Evolutionary conservation across 2,888 invertebrate genomes (phyloP).

Genomic region (Craniophora ligustri): DNA sequence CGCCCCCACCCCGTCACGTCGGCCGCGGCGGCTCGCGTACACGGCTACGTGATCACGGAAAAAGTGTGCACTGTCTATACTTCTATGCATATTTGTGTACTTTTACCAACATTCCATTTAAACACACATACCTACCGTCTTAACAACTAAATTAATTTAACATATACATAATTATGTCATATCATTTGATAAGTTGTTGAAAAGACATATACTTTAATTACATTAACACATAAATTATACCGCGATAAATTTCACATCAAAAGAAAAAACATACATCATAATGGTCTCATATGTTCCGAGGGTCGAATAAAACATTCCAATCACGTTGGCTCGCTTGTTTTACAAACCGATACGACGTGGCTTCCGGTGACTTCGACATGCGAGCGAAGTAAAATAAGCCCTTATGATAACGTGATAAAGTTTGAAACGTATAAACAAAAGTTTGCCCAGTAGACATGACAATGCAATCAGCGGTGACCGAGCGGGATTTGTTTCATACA

Average conservation of each 20-base stretch:
- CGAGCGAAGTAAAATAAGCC: slow-evolving; percentile 15
- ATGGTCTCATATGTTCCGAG: slow-evolving; percentile 85
- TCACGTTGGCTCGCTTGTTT: slow-evolving; percentile 87
- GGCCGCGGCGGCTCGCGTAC: slow-evolving; percentile 4
- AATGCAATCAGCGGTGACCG: slow-evolving; percentile 89
- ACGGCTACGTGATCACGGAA: slow-evolving; percentile 40
- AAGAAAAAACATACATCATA: slow-evolving; percentile 85
- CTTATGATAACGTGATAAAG: slow-evolving; percentile 39
- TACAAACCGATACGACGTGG: slow-evolving; percentile 86
- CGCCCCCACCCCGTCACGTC: too few relatives aligned
- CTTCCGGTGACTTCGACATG: slow-evolving; percentile 63
- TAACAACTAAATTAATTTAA: background rate
- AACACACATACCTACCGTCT: too few relatives aligned
- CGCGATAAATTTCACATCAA: slow-evolving; percentile 78
- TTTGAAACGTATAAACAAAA: slow-evolving; percentile 45
- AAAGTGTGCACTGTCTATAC: slow-evolving; percentile 1
- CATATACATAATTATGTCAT: background rate
- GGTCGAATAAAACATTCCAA: slow-evolving; percentile 86
- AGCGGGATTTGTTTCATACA: slow-evolving; percentile 88
- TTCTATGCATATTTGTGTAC: background rate
- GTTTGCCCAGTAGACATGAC: slow-evolving; percentile 82
- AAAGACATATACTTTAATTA: slow-evolving; percentile 67
- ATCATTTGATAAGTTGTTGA: too few relatives aligned
- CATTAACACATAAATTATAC: slow-evolving; percentile 64
- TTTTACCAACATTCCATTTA: too few relatives aligned